Evolutionary conservation across 2,888 invertebrate species (phyloP).

Genomic region (Argyra leucocephala): DNA sequence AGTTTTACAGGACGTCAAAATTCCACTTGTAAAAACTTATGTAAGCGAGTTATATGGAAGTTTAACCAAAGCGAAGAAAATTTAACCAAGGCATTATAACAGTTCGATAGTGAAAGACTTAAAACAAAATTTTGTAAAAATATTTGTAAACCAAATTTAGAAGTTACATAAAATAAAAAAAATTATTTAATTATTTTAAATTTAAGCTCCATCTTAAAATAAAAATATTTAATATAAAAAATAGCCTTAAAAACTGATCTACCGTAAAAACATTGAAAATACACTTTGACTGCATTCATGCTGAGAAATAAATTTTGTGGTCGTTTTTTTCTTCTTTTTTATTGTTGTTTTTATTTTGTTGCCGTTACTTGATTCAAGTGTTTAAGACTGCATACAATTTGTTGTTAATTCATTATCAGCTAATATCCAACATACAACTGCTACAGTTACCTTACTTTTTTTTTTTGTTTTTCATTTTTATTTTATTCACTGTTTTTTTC

Average conservation of each 20-base stretch:
- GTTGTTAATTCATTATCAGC: constrained; percentile 6
- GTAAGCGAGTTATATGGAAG: too few relatives aligned
- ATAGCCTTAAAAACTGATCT: not conserved
- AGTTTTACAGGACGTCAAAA: too few relatives aligned
- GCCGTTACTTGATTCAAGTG: not conserved
- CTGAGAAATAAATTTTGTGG: not conserved
- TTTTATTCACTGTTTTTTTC: not conserved
- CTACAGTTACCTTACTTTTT: not conserved
- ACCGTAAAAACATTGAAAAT: constrained; percentile 3
- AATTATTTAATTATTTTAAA: not conserved
- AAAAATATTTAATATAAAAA: not conserved
- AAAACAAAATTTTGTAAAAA: too few relatives aligned
- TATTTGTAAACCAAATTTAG: too few relatives aligned
- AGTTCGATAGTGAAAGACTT: too few relatives aligned
- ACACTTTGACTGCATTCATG: not conserved
- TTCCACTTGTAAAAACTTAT: too few relatives aligned
- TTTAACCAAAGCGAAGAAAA: too few relatives aligned
- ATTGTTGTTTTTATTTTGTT: not conserved
- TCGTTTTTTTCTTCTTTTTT: not conserved
- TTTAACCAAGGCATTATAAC: too few relatives aligned
- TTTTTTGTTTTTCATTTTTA: not conserved
- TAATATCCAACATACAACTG: constrained; percentile 2
- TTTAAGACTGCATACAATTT: constrained; percentile 3
- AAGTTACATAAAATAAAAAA: too few relatives aligned
- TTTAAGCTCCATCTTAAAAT: not conserved